Percentiles rank a stretch among this genome's conserved stretches.
These are phyloP conservation scores for Papilio demoleus DNA, from an alignment of 2,888 invertebrate species.

Conservation along the genomic window DNA sequence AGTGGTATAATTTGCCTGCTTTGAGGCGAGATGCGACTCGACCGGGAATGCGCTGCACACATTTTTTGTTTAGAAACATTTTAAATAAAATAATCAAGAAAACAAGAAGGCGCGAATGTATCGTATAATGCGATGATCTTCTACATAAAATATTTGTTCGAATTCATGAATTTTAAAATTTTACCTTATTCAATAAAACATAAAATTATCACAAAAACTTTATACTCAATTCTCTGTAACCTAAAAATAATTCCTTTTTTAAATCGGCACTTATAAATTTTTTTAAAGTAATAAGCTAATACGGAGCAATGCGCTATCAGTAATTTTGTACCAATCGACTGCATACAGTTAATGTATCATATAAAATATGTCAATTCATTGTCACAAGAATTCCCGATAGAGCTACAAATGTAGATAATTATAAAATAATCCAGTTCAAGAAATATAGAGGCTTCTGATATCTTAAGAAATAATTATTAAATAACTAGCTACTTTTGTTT, in stretches of 20 bases:
- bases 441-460: too few species aligned
- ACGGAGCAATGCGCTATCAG: too few species aligned
- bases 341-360: too few species aligned
- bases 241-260: background rate
- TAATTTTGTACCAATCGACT: too few species aligned
- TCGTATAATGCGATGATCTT: constrained; percentile 2
- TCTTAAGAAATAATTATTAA: too few species aligned
- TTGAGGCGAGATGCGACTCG: constrained; percentile 45
- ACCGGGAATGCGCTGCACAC: constrained; percentile 22
- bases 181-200: constrained; percentile 5
- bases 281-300: too few species aligned
- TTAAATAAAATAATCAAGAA: constrained; percentile 31
- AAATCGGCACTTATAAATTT: background rate
- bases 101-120: constrained; percentile 5
- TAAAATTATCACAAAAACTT: background rate
- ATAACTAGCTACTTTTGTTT: too few species aligned
- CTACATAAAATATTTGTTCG: background rate
- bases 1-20: constrained; percentile 69
- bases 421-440: too few species aligned
- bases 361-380: too few species aligned
- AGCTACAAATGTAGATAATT: too few species aligned
- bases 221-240: background rate
- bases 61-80: constrained; percentile 24
- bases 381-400: too few species aligned
- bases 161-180: constrained; percentile 5